A percentile compares a stretch with the other conserved stretches of the same genome.
Conservation (phyloP, 2,888 invertebrate genomes). For the Drosophila nr. medialis region DNA sequence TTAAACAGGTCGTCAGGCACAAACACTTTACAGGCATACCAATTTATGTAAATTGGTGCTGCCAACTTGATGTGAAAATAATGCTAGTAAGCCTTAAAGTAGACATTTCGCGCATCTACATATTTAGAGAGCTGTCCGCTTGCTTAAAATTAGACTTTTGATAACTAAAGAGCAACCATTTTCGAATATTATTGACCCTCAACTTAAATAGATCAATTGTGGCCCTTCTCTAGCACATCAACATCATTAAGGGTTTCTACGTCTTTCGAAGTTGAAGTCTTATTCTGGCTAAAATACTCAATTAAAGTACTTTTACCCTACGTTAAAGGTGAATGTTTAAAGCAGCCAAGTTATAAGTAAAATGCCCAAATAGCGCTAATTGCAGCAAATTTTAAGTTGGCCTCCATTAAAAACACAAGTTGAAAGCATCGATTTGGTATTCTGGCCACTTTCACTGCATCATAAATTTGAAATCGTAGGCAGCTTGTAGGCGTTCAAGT, state of each 20-base stretch:
- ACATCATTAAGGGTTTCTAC: neutral
- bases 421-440: conserved; percentile 35
- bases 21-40: neutral
- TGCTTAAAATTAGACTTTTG: neutral
- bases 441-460: conserved; percentile 43
- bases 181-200: neutral
- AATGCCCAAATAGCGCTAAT: conserved; percentile 2
- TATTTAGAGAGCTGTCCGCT: neutral
- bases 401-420: neutral
- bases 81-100: neutral
- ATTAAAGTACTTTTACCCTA: neutral
- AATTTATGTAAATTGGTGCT: neutral
- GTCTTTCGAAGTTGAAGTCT: no score
- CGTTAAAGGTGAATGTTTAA: neutral
- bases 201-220: neutral
- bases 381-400: conserved; percentile 2
- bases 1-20: neutral
- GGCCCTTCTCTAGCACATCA: neutral
- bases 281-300: neutral
- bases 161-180: neutral
- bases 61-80: neutral
- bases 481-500: conserved; percentile 57
- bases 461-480: conserved; percentile 38
- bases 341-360: neutral
- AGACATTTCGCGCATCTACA: neutral